A percentile compares a stretch with the other conserved stretches of the same genome.
Conservation (phyloP, 2,797 vertebrate genomes). For the Macroramphosus scolopax region DNA sequence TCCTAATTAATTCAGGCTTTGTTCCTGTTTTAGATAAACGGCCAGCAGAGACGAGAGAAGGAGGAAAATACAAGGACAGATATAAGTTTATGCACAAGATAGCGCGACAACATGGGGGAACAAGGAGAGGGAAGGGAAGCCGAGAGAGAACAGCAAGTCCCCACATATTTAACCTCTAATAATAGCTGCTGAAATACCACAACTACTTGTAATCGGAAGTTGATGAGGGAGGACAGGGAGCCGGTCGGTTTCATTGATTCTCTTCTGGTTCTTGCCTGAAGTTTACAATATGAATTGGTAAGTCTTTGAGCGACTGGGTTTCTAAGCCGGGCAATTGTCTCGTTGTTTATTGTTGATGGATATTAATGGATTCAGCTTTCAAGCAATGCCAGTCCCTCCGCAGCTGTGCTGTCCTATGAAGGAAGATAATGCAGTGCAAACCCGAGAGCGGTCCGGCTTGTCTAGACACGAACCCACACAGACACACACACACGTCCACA, state of each 20-base stretch:
- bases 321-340: constrained; percentile 33
- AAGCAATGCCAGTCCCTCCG: not conserved
- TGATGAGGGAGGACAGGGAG: constrained; percentile 45
- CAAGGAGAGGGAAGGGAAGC: constrained; percentile 12
- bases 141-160: constrained; percentile 39
- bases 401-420: constrained; percentile 1
- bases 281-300: constrained; percentile 44
- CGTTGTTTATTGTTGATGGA: constrained; percentile 53
- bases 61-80: constrained; percentile 2
- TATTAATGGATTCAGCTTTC: constrained; percentile 55
- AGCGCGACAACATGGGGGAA: constrained; percentile 23
- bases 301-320: constrained; percentile 42
- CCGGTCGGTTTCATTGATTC: constrained; percentile 25
- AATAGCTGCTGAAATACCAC: constrained; percentile 56
- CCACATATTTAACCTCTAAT: constrained; percentile 60
- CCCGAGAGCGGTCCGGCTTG: not conserved
- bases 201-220: constrained; percentile 52
- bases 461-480: constrained; percentile 14
- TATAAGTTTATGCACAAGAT: constrained; percentile 20
- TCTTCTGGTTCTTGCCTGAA: constrained; percentile 25
- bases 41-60: constrained; percentile 40
- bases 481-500: constrained; percentile 17
- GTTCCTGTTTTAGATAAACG: constrained; percentile 64
- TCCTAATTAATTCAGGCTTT: constrained; percentile 74
- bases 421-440: constrained; percentile 7